Conservation (phyloP, 2,888 invertebrate species). For the Blastobasis lacticolella region DNA sequence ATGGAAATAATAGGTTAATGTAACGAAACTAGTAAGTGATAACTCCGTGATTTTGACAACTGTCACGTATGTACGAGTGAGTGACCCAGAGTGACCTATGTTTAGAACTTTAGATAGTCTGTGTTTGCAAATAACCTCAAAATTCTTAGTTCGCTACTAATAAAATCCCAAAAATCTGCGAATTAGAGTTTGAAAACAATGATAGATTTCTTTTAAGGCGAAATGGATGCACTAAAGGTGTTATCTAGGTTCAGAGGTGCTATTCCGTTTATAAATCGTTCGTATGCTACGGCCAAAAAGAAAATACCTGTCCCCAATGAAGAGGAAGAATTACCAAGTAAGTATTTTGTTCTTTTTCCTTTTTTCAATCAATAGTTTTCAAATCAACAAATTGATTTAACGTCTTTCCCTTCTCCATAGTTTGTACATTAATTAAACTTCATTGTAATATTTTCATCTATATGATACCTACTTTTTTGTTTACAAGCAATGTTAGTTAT, state of each 20-base stretch:
- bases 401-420: too few species aligned
- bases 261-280: slow-evolving; percentile 25
- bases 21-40: too few species aligned
- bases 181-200: background rate
- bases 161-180: too few species aligned
- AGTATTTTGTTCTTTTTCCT: slow-evolving; percentile 8
- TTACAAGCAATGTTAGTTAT: background rate
- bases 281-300: slow-evolving; percentile 55
- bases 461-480: background rate
- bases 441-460: background rate
- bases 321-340: slow-evolving; percentile 67
- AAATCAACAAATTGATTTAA: background rate
- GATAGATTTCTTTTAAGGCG: slow-evolving; percentile 5
- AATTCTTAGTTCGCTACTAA: background rate
- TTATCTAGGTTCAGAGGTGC: slow-evolving; percentile 23
- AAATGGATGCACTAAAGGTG: slow-evolving; percentile 40
- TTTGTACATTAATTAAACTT: too few species aligned
- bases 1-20: too few species aligned
- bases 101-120: background rate
- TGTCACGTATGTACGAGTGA: too few species aligned
- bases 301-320: slow-evolving; percentile 66
- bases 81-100: background rate
- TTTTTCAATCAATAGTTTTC: background rate
- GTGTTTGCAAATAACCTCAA: slow-evolving; percentile 4
- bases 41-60: too few species aligned